phyloP scores from a whole-genome alignment of 2,113 vertebrate species.

The Trinectes maculatus region DNA sequence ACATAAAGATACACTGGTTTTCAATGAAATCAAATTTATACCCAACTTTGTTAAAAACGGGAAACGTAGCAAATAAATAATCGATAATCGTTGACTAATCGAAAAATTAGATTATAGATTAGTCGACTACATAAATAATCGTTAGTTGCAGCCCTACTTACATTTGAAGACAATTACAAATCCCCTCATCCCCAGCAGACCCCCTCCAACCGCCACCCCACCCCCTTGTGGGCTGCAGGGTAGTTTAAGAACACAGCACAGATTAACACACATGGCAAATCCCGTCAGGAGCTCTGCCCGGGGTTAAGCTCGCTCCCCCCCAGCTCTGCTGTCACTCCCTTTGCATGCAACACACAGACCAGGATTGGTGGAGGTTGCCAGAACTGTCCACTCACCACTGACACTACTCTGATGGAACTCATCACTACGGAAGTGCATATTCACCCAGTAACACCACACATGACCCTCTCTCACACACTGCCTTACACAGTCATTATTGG shows the following conservation, averaged over 20 bases:
- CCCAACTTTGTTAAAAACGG: too few species aligned
- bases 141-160: too few species aligned
- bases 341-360: conserved; percentile 11
- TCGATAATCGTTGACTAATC: too few species aligned
- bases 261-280: conserved; percentile 69
- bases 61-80: too few species aligned
- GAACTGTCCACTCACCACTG: not conserved
- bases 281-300: conserved; percentile 44
- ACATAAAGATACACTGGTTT: too few species aligned
- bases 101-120: too few species aligned
- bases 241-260: conserved; percentile 51
- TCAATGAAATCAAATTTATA: too few species aligned
- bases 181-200: too few species aligned
- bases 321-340: conserved; percentile 17
- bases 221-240: conserved; percentile 20
- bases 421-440: not conserved
- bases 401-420: not conserved
- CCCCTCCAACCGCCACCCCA: not conserved
- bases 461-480: not conserved
- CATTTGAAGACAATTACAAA: conserved; percentile 38
- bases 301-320: conserved; percentile 47
- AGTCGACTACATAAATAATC: too few species aligned
- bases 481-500: not conserved
- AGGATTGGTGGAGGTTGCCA: not conserved
- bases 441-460: not conserved